Conservation (phyloP, 2,888 invertebrate genomes). For the Nomada goodeniana region DNA sequence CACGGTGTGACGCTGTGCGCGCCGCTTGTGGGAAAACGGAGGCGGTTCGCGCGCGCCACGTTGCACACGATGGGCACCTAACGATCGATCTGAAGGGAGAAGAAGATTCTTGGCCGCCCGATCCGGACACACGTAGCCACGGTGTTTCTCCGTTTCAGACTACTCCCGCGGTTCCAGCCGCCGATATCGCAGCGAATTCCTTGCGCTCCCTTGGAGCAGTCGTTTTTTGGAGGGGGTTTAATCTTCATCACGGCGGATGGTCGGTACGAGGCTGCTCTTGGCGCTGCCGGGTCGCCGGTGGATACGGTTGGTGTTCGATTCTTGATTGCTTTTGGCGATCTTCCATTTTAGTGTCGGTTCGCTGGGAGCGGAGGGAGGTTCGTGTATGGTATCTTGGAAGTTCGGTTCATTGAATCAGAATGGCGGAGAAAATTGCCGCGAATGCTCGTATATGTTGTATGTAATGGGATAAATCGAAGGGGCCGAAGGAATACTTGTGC, state of each 20-base stretch:
- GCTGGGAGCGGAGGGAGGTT: neutral
- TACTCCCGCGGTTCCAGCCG: slow-evolving; percentile 13
- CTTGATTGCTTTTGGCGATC: slow-evolving; percentile 1
- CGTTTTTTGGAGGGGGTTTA: neutral
- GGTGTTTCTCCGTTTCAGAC: slow-evolving; percentile 4
- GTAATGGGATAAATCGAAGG: neutral
- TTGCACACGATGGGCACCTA: slow-evolving; percentile 45
- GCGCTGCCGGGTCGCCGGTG: neutral
- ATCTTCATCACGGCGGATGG: neutral
- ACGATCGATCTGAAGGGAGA: slow-evolving; percentile 68
- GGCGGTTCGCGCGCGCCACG: slow-evolving; percentile 45
- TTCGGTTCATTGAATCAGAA: neutral
- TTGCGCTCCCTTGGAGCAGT: neutral
- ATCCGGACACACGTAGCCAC: slow-evolving; percentile 28
- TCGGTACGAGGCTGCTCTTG: neutral
- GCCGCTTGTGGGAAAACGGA: slow-evolving; percentile 69
- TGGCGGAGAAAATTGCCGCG: neutral
- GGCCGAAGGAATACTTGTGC: too few species aligned
- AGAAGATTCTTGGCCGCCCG: slow-evolving; percentile 37
- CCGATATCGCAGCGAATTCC: slow-evolving; percentile 52
- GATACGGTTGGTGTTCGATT: neutral
- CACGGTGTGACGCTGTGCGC: slow-evolving; percentile 18
- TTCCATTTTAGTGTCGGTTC: neutral
- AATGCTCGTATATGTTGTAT: neutral
- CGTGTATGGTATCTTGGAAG: neutral